Evolutionary conservation across 2,888 invertebrate species (phyloP).

Genomic region (Torymus tubicola): DNA sequence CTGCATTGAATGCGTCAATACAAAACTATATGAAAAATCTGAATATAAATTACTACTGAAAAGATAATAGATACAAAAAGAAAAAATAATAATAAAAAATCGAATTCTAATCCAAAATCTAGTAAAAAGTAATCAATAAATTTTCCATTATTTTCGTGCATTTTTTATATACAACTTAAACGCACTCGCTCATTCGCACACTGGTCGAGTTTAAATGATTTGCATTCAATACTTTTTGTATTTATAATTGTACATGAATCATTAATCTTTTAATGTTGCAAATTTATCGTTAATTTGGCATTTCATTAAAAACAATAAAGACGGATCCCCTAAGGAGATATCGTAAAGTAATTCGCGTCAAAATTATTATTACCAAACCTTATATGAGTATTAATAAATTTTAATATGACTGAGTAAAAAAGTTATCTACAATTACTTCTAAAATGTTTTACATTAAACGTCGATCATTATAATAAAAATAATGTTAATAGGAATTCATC

Average conservation of each 20-base stretch:
- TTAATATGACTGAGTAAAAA: conserved; percentile 48
- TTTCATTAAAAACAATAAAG: conserved; percentile 28
- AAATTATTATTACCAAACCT: conserved; percentile 43
- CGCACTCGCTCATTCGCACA: conserved; percentile 49
- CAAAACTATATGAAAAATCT: conserved; percentile 54
- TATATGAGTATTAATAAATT: conserved; percentile 54
- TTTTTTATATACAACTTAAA: conserved; percentile 55
- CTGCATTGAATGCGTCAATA: conserved; percentile 32
- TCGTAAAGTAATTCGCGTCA: conserved; percentile 27
- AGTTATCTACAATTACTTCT: conserved; percentile 46
- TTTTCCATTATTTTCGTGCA: conserved; percentile 31
- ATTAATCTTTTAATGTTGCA: conserved; percentile 21
- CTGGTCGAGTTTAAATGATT: conserved; percentile 47
- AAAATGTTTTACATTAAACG: conserved; percentile 42
- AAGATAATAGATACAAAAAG: conserved; percentile 43
- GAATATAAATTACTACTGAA: conserved; percentile 66
- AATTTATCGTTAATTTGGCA: conserved; percentile 16
- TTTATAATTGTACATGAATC: conserved; percentile 21
- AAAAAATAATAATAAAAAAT: conserved; percentile 25
- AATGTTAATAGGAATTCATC: conserved; percentile 54
- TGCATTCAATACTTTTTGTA: conserved; percentile 45
- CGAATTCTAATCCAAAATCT: conserved; percentile 38
- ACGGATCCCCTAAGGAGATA: conserved; percentile 20
- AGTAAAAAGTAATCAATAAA: conserved; percentile 38
- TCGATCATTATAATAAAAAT: conserved; percentile 37